Evolutionary conservation across 2,113 vertebrate genomes (phyloP).

Genomic region (Meles meles): DNA sequence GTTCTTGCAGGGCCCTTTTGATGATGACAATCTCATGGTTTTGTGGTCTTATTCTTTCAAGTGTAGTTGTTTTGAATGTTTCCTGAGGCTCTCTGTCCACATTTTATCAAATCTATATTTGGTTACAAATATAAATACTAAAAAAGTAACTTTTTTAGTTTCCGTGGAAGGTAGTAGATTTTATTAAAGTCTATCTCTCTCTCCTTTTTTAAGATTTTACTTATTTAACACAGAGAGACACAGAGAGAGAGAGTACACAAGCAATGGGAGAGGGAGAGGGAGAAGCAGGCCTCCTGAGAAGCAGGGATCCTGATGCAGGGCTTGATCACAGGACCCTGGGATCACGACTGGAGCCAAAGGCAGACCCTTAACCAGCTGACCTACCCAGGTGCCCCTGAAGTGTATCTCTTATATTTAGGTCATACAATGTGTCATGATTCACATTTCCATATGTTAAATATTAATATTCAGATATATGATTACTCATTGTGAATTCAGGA

Average conservation of each 20-base stretch:
- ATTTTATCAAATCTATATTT: not conserved
- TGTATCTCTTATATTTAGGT: not conserved
- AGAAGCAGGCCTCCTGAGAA: too few species aligned
- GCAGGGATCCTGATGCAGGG: too few species aligned
- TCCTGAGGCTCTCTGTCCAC: not conserved
- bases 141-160: not conserved
- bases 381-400: too few species aligned
- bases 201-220: too few species aligned
- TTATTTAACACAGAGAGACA: too few species aligned
- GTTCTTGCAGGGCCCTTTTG: not conserved
- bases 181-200: not conserved
- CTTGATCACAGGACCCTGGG: too few species aligned
- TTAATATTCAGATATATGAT: not conserved
- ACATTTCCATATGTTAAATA: not conserved
- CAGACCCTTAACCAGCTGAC: too few species aligned
- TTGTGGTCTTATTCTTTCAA: not conserved
- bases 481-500: not conserved
- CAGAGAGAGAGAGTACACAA: too few species aligned
- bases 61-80: not conserved
- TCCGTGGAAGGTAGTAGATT: not conserved
- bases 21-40: not conserved
- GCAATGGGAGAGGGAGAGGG: too few species aligned
- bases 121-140: too few species aligned
- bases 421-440: not conserved
- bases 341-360: too few species aligned